A percentile compares a stretch with the other conserved stretches of the same genome.
These are phyloP conservation scores for Spilarctia lutea DNA, from an alignment of 2,888 invertebrate species.

Conservation along the genomic window DNA sequence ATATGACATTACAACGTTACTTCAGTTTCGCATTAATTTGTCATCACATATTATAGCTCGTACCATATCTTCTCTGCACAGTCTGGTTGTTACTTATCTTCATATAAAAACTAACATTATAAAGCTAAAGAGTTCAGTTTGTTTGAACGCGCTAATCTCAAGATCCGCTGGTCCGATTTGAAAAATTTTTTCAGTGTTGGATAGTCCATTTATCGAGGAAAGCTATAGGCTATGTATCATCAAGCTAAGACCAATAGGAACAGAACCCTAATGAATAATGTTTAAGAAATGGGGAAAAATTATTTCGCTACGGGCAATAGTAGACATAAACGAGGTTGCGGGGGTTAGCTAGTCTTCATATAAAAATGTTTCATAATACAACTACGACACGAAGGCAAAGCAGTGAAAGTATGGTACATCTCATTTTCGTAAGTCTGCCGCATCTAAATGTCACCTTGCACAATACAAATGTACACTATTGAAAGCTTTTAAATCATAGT, in stretches of 20 bases:
- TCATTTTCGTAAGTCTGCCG: conserved; percentile 44
- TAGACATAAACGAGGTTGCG: no score
- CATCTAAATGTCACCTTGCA: conserved; percentile 41
- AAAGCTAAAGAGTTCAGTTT: no score
- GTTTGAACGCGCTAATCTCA: no score
- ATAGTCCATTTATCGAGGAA: no score
- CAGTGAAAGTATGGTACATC: conserved; percentile 47
- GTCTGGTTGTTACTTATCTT: neutral
- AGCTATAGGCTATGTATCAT: no score
- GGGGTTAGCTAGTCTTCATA: neutral
- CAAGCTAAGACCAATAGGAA: no score
- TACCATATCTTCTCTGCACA: neutral
- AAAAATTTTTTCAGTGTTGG: no score
- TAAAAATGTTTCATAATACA: conserved; percentile 29
- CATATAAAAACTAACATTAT: no score
- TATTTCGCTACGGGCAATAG: no score
- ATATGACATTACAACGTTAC: neutral
- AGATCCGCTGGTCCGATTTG: no score
- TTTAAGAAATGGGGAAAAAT: no score
- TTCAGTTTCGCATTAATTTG: conserved; percentile 2
- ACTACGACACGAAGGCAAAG: conserved; percentile 9
- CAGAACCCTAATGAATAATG: no score
- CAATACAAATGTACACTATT: conserved; percentile 29
- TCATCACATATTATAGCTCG: neutral
- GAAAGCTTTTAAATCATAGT: conserved; percentile 38